Percentiles rank a stretch among this genome's conserved stretches.
Evolutionary conservation across 1,140 invertebrate species (phyloP).

Genomic region (Nilaparvata lugens): DNA sequence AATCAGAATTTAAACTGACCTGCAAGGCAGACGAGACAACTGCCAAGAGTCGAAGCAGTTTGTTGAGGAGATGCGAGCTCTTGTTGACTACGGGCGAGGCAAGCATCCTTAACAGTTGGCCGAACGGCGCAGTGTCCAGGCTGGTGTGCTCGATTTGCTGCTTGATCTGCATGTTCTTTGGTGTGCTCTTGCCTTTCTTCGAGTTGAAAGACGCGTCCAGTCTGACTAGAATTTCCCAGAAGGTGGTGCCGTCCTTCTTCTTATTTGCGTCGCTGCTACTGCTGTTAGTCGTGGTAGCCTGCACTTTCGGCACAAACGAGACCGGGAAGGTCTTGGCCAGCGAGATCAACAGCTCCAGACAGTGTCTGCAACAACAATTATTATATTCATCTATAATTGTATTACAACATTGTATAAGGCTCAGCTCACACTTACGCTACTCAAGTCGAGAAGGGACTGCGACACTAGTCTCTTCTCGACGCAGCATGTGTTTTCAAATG

Average conservation of each 20-base stretch:
- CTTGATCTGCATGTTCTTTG: constrained; percentile 15
- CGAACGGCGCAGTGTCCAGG: constrained; percentile 67
- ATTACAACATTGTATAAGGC: no score
- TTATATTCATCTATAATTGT: neutral
- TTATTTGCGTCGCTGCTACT: neutral
- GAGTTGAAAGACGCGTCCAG: constrained; percentile 47
- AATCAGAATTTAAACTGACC: constrained; percentile 25
- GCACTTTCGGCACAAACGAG: constrained; percentile 61
- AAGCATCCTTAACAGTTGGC: constrained; percentile 70
- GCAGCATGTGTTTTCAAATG: no score
- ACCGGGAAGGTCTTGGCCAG: constrained; percentile 74
- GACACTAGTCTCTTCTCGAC: no score
- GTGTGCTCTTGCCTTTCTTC: constrained; percentile 54
- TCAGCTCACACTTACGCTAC: no score
- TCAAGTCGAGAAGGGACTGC: no score
- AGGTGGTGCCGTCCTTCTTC: constrained; percentile 45
- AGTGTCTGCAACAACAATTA: constrained; percentile 48
- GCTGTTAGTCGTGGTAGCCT: neutral
- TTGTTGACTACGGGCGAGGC: constrained; percentile 69
- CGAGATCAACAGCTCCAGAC: constrained; percentile 71
- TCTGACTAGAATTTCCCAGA: constrained; percentile 69
- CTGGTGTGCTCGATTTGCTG: constrained; percentile 16
- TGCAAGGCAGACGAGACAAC: constrained; percentile 70
- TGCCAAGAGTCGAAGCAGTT: constrained; percentile 64
- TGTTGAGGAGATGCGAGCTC: constrained; percentile 72